Evolutionary conservation across 2,113 vertebrate species (phyloP).

Genomic region (Microcebus ravelobensis): DNA sequence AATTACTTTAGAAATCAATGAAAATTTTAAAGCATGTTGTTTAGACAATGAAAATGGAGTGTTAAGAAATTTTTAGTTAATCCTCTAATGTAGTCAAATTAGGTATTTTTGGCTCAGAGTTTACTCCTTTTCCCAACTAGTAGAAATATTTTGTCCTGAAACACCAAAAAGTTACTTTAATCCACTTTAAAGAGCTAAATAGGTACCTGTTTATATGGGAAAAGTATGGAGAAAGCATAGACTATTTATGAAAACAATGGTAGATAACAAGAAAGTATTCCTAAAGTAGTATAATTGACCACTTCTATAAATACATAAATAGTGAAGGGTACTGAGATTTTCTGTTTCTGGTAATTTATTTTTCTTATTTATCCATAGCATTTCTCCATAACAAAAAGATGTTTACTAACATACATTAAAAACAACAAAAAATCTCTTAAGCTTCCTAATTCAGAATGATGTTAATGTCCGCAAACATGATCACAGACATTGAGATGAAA

Average conservation of each 20-base stretch:
- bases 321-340: neutral
- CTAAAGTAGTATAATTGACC: neutral
- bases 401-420: neutral
- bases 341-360: neutral
- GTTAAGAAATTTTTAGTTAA: constrained; percentile 25
- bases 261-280: neutral
- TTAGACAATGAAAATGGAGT: neutral
- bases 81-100: neutral
- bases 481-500: neutral
- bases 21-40: constrained; percentile 15
- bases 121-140: neutral
- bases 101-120: neutral
- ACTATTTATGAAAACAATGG: constrained; percentile 6
- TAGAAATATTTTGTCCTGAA: constrained; percentile 38
- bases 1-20: neutral
- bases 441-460: neutral
- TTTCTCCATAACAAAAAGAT: neutral
- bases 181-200: neutral
- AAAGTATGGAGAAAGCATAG: neutral
- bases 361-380: neutral
- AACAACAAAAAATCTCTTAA: neutral
- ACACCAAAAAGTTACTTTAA: constrained; percentile 30
- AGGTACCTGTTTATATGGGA: neutral
- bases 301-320: neutral
- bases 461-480: neutral